These are phyloP conservation scores for Patella pellucida DNA, from an alignment of 2,888 invertebrate species.

Conservation along the genomic window DNA sequence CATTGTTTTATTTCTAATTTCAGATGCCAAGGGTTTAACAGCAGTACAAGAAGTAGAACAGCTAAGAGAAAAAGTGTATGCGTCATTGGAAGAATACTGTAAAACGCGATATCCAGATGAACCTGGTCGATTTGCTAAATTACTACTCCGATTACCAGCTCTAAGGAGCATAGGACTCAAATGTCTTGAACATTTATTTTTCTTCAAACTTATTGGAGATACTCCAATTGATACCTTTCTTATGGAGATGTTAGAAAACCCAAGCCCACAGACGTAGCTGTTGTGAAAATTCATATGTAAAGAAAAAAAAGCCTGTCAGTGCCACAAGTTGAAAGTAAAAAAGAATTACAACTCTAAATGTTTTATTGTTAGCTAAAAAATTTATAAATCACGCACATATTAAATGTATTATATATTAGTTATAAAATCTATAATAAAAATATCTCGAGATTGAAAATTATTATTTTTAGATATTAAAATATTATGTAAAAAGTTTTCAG, in stretches of 20 bases:
- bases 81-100: slow-evolving; percentile 95
- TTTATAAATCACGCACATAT: too few species aligned
- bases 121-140: slow-evolving; percentile 94
- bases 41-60: slow-evolving; percentile 75
- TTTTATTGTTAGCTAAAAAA: too few species aligned
- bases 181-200: slow-evolving; percentile 94
- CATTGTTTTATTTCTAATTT: slow-evolving; percentile 29
- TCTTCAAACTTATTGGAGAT: slow-evolving; percentile 91
- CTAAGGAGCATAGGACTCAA: slow-evolving; percentile 77
- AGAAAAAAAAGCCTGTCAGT: not conserved
- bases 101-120: slow-evolving; percentile 89
- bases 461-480: too few species aligned
- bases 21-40: slow-evolving; percentile 90
- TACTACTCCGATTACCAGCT: slow-evolving; percentile 76
- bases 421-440: too few species aligned
- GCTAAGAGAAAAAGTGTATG: slow-evolving; percentile 93
- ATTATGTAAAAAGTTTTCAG: too few species aligned
- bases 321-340: not conserved
- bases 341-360: too few species aligned
- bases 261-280: slow-evolving; percentile 44
- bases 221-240: slow-evolving; percentile 85
- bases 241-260: slow-evolving; percentile 68
- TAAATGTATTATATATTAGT: too few species aligned
- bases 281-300: not conserved
- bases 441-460: too few species aligned